Conservation (phyloP, 2,113 vertebrate species). For the Romanogobio albipinnatus region DNA sequence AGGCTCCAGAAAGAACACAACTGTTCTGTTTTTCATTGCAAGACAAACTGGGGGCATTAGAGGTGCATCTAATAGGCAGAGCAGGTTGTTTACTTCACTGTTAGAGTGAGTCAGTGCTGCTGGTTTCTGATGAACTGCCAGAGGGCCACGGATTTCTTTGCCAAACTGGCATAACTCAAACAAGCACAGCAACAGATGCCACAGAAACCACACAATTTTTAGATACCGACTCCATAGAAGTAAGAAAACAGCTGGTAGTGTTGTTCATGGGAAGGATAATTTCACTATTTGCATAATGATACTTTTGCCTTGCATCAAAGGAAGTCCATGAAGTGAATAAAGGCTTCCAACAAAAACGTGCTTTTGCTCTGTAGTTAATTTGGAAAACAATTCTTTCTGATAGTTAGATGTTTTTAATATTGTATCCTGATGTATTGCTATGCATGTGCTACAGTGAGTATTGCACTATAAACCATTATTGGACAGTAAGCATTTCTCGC, state of each 20-base stretch:
- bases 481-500: constrained; percentile 34
- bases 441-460: constrained; percentile 42
- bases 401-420: not conserved
- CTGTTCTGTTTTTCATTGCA: constrained; percentile 11
- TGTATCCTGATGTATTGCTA: constrained; percentile 46
- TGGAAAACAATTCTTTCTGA: not conserved
- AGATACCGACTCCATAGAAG: constrained; percentile 23
- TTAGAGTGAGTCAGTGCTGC: constrained; percentile 35
- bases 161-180: constrained; percentile 51
- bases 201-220: constrained; percentile 40
- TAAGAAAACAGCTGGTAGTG: constrained; percentile 52
- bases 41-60: constrained; percentile 26
- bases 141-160: constrained; percentile 50
- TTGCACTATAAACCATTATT: constrained; percentile 50
- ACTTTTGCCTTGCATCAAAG: not conserved
- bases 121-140: constrained; percentile 43
- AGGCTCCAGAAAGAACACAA: constrained; percentile 5
- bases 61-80: constrained; percentile 34
- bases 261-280: constrained; percentile 29
- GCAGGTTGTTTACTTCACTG: constrained; percentile 48
- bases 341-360: not conserved
- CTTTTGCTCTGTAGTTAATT: not conserved
- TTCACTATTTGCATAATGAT: constrained; percentile 52
- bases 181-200: constrained; percentile 48
- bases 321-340: not conserved